Base-by-base conservation (phyloP, 2,113 vertebrate genomes). In the Parotia lawesii region DNA sequence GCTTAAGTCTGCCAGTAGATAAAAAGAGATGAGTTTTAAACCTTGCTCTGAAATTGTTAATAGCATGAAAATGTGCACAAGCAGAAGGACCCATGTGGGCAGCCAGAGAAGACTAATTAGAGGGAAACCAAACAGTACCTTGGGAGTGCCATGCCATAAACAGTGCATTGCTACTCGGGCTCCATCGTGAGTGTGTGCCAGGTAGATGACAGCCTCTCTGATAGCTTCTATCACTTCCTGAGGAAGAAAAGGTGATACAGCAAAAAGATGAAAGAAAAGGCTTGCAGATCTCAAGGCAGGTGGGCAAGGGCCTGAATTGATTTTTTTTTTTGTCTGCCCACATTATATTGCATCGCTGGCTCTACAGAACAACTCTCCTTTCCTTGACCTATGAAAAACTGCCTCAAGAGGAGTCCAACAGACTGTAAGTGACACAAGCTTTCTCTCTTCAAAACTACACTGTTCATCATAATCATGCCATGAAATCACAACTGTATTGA, bases 151-250 rank as follows among this genome's bases (percentile, higher is more conserved):
- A 20, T 99, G 98, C 99, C 99, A 99, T 57, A 99, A 95, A 87
- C 99, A 99, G 90, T 98, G 97, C 99, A 99, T 99, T 4, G 98
- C 98, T 51, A 99, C 99, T 85, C 99, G 97, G 19, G 99, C 99
- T 12, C 99, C 99, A 38, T 99, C 99, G 0, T 99, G 99, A 5
- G 99, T 99, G 95, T 99, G 98, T 1, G 99, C 98, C 97, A 99
- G 97, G 97, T 99, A 99, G 51, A 99, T 97, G 11, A 99, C 99
- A 0, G 99, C 96, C 95, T 99, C 99, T 76, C 99, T 98, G 94
- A 99, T 98, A 50, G 98, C 98, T 97, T 99, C 99, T n/a, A 99
- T 99, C 98, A 99, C 98, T 97, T 99, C 99, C 99, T 99, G 94
- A 16, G 82, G 69, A 87, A 95, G 8, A 95, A 94, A 93, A 37